A percentile compares a stretch with the other conserved stretches of the same genome.
Evolutionary conservation across 1,140 invertebrate species (phyloP).

Genomic region (Triops cancriformis): DNA sequence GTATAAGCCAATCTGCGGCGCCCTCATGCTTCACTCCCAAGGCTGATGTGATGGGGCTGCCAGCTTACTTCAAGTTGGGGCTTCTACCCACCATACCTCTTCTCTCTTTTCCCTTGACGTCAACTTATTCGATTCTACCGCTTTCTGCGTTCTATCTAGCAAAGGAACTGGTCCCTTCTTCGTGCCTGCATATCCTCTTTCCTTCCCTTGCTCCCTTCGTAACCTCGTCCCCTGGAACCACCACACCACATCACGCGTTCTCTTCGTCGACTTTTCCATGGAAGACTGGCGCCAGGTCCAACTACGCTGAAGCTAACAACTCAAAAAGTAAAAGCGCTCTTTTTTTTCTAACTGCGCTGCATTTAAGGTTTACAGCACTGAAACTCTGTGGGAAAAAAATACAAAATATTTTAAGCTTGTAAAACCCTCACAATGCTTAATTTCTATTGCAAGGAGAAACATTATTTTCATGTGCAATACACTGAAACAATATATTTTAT

Average conservation of each 20-base stretch:
- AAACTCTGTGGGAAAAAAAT: neutral
- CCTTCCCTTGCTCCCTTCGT: neutral
- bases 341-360: neutral
- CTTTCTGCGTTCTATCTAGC: slow-evolving; percentile 10
- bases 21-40: neutral
- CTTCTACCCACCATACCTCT: neutral
- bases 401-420: too few relatives aligned
- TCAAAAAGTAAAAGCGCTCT: neutral
- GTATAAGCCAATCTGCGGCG: neutral
- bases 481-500: too few relatives aligned
- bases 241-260: neutral
- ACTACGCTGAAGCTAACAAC: neutral
- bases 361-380: neutral
- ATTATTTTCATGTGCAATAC: too few relatives aligned
- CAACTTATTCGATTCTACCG: slow-evolving; percentile 13
- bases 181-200: slow-evolving; percentile 10
- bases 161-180: slow-evolving; percentile 10
- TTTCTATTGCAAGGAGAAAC: too few relatives aligned
- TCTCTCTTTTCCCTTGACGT: slow-evolving; percentile 6
- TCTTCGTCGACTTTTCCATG: slow-evolving; percentile 9
- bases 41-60: slow-evolving; percentile 11
- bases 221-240: neutral
- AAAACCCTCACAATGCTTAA: too few relatives aligned
- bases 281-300: slow-evolving; percentile 2
- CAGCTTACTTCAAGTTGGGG: neutral